phyloP scores from a whole-genome alignment of 2,888 invertebrate genomes.

The Microchrysa polita region DNA sequence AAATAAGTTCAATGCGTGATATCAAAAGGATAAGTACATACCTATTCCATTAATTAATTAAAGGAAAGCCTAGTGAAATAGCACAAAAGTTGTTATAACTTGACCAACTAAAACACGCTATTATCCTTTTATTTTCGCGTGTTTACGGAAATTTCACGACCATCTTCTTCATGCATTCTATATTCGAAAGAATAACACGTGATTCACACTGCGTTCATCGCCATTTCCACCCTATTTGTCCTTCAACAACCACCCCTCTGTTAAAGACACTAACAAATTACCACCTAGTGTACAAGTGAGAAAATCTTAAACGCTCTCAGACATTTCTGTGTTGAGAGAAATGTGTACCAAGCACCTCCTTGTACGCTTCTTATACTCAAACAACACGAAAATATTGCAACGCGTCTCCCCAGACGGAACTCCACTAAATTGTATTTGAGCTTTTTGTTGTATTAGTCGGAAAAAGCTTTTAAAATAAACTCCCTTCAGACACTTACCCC shows the following conservation, averaged over 20 bases:
- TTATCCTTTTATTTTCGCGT: neutral
- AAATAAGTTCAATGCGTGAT: too few species aligned
- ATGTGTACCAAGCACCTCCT: conserved; percentile 24
- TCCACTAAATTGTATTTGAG: conserved; percentile 23
- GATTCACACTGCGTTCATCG: conserved; percentile 20
- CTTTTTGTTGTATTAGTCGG: conserved; percentile 24
- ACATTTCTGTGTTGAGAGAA: neutral
- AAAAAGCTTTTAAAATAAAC: conserved; percentile 35
- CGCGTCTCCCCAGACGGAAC: neutral
- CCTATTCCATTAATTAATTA: too few species aligned
- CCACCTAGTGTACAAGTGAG: neutral
- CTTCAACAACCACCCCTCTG: neutral
- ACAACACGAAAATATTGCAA: neutral
- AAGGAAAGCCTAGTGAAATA: too few species aligned
- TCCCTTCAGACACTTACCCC: conserved; percentile 1
- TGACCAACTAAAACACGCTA: too few species aligned
- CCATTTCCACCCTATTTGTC: neutral
- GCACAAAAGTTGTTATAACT: too few species aligned
- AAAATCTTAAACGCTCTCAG: conserved; percentile 12
- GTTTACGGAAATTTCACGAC: conserved; percentile 29
- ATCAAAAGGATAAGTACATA: too few species aligned
- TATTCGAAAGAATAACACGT: conserved; percentile 19
- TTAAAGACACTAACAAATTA: neutral
- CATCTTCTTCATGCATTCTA: conserved; percentile 1
- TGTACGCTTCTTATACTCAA: conserved; percentile 6